Evolutionary conservation across 1,140 invertebrate genomes (phyloP).

Genomic region (Microvelia longipes): DNA sequence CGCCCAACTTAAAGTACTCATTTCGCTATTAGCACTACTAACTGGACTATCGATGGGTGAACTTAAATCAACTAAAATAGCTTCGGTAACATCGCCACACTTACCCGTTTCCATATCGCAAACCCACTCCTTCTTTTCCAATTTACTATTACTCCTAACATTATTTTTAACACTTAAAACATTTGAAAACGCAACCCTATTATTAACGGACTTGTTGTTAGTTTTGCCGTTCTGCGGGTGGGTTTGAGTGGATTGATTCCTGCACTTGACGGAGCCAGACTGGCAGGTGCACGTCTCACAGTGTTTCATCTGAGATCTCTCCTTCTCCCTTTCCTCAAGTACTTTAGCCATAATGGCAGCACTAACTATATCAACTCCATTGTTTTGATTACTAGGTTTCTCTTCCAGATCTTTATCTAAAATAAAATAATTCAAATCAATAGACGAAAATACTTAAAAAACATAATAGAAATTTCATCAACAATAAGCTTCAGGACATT

Average conservation of each 20-base stretch:
- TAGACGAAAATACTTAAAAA: not conserved
- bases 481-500: not conserved
- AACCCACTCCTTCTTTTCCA: not conserved
- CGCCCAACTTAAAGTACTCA: constrained; percentile 8
- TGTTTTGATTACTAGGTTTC: constrained; percentile 22
- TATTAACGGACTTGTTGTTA: not conserved
- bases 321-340: constrained; percentile 65
- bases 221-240: not conserved
- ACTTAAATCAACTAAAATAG: constrained; percentile 9
- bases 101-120: not conserved
- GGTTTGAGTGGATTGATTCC: constrained; percentile 11
- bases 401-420: constrained; percentile 25
- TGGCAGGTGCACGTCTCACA: constrained; percentile 63
- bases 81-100: constrained; percentile 7
- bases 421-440: constrained; percentile 18
- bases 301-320: constrained; percentile 51
- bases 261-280: not conserved
- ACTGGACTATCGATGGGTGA: constrained; percentile 3
- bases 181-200: not conserved
- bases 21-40: constrained; percentile 3
- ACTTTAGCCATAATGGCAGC: constrained; percentile 87
- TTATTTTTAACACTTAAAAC: not conserved
- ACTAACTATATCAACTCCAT: constrained; percentile 60
- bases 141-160: not conserved
- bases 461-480: not conserved